Base-by-base conservation (phyloP, 2,797 vertebrate species). In the Pseudochirops cupreus region DNA sequence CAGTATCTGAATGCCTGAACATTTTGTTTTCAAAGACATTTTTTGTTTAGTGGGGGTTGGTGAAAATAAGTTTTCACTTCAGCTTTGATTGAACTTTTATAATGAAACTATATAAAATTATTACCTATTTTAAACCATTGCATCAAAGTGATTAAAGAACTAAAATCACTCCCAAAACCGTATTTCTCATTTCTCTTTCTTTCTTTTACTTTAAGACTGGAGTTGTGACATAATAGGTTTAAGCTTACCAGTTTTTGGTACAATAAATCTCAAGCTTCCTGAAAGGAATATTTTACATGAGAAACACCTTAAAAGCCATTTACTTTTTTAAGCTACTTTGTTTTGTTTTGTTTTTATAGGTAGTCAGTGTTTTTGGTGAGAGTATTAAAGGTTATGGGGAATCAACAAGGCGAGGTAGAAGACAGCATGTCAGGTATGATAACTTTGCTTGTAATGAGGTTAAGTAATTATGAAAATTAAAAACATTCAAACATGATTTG, bases 341-440 rank as follows among this genome's bases (percentile, higher is more conserved):
- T 7, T 74, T 94, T 82, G 96, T 18, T 74, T 94, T 82, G 96
- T 94, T 97, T 93, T 95, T 97, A 7, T 97, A 99, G 99, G 98
- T 99, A 55, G 99, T 99, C 56, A 98, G 99, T 96, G 99, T 99
- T 94, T 99, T 99, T 95, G 99, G 99, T 4, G 99, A 99, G 95
- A 99, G 99, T 29, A 98, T 99, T 91, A 99, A 99, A 98, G 99
- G 99, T 94, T 99, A 99, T 2, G 99, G 99, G n/a, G 99, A 99
- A 98, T 98, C 97, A 10, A 99, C 99, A 0, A 99, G 99, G 54
- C 99, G 99, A 53, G 99, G 99, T 93, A 99, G 99, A 97, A 99
- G 99, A 97, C 99, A 99, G 91, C 98, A 99, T 96, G 99, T 99
- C 98, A 99, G 99, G 99, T 99, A 98, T 59, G 0, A 2, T 1